Conservation (phyloP, 1,140 invertebrate genomes). For the Paraescarpia echinospica region DNA sequence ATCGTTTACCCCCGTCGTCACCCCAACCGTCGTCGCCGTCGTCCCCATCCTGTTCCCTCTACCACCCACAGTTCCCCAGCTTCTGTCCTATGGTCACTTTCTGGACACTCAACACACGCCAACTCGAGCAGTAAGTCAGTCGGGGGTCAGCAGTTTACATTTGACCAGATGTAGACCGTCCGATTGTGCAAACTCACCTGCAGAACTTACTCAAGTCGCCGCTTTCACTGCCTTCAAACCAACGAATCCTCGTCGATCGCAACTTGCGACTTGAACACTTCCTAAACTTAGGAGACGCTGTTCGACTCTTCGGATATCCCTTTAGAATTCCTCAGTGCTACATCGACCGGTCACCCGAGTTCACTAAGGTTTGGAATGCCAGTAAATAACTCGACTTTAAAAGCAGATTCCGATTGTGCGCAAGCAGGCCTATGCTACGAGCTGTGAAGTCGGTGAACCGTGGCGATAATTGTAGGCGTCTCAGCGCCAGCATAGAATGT, state of each 20-base stretch:
- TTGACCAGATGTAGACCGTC: neutral
- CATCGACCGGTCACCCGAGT: neutral
- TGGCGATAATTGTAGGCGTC: neutral
- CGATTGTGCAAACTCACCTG: neutral
- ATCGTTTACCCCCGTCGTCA: neutral
- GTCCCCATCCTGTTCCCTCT: neutral
- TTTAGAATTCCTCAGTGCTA: neutral
- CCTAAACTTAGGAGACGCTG: neutral
- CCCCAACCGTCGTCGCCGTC: neutral
- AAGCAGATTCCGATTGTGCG: neutral
- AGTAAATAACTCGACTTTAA: neutral
- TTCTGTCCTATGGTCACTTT: neutral
- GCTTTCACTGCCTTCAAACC: neutral
- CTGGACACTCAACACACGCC: too few relatives aligned
- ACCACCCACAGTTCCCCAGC: neutral
- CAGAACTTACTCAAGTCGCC: neutral
- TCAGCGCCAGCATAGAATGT: neutral
- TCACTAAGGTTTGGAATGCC: neutral
- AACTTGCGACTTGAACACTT: neutral
- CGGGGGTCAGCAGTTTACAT: neutral
- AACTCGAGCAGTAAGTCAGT: neutral
- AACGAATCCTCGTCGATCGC: neutral
- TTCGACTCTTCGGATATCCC: neutral
- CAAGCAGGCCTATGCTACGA: neutral
- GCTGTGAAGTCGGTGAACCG: neutral